phyloP scores from a whole-genome alignment of 2,113 vertebrate genomes.

The Rhegmatorhina hoffmannsi region DNA sequence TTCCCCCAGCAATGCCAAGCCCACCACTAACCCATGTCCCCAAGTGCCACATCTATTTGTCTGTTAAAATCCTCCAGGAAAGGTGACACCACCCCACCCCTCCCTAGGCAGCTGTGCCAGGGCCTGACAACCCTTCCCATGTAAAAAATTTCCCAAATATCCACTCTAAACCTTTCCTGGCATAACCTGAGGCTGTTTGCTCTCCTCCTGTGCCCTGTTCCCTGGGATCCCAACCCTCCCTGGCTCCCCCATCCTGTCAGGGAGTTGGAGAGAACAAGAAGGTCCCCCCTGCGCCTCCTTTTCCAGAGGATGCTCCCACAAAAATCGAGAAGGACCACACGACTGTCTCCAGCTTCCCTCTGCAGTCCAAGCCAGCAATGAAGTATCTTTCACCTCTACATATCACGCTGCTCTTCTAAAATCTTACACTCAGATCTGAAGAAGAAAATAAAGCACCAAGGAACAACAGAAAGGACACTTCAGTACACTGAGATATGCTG shows the following conservation, averaged over 20 bases:
- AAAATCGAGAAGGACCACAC: accelerated
- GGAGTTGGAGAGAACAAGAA: neutral
- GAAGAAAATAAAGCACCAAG: neutral
- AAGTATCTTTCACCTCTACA: neutral
- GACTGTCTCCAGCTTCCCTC: neutral
- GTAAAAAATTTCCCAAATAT: neutral
- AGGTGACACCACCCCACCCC: neutral
- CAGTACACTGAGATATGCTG: neutral
- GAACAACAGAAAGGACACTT: neutral
- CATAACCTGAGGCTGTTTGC: neutral
- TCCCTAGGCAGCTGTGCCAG: neutral
- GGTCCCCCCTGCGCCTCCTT: neutral
- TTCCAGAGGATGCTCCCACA: neutral
- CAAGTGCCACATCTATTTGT: neutral
- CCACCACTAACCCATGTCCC: neutral
- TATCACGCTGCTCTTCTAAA: neutral
- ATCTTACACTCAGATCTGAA: neutral
- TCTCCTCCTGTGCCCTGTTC: neutral
- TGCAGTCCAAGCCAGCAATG: neutral
- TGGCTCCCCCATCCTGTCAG: neutral
- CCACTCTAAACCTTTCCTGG: neutral
- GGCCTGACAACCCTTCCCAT: neutral
- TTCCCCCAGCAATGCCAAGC: neutral
- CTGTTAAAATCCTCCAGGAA: neutral
- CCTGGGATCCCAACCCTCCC: too few species aligned